phyloP scores from a whole-genome alignment of 2,113 vertebrate species.

The Marmota monax region DNA sequence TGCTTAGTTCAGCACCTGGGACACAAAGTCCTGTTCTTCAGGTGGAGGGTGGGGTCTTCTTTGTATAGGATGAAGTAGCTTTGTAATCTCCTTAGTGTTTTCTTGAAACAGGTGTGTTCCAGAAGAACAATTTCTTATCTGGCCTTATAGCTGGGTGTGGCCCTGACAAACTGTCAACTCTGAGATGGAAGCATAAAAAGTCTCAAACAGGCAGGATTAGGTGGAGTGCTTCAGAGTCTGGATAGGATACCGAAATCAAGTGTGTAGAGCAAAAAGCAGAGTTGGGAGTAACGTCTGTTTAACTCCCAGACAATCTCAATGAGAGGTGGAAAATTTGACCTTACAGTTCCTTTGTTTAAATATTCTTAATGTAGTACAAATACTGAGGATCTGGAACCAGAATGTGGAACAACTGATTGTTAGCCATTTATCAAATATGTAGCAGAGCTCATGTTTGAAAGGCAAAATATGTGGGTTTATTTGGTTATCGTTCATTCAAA shows the following conservation, averaged over 20 bases:
- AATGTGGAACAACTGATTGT: conserved; percentile 78
- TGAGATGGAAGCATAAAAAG: conserved; percentile 14
- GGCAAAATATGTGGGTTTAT: conserved; percentile 80
- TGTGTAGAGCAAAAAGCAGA: not conserved
- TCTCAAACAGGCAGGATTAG: not conserved
- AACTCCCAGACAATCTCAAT: not conserved
- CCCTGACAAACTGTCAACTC: not conserved
- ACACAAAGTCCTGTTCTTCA: not conserved
- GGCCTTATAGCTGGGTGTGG: not conserved
- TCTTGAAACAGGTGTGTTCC: not conserved
- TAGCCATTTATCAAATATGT: conserved; percentile 87
- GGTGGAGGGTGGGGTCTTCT: conserved; percentile 14
- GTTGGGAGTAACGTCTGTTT: not conserved
- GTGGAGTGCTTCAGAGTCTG: not conserved
- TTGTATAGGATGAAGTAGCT: not conserved
- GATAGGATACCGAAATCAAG: not conserved
- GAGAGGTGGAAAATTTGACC: not conserved
- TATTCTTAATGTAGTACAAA: not conserved
- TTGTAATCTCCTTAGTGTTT: not conserved
- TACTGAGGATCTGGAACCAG: not conserved
- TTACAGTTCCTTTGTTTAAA: not conserved
- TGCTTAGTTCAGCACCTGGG: not conserved
- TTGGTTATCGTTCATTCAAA: conserved; percentile 77
- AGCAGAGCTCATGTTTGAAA: conserved; percentile 84
- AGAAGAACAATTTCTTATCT: conserved; percentile 51